Base-by-base conservation (phyloP, 1,140 invertebrate species). In the Drosophila kikkawai region DNA sequence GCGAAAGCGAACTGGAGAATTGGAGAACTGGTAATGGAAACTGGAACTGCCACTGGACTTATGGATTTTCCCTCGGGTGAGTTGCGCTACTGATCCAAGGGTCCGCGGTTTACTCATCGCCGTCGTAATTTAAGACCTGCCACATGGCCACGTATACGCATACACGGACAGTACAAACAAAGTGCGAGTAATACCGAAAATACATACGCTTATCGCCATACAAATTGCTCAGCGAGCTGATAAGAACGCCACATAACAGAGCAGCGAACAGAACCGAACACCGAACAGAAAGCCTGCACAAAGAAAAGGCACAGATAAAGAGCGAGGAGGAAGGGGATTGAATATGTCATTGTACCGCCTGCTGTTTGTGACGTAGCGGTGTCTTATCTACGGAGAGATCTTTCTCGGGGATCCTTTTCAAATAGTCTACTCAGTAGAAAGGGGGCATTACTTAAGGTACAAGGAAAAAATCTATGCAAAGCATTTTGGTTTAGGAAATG, bases 151-250 rank as follows among this genome's bases (percentile, higher is more conserved):
- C 64, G 75, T 66, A 68, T 45, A 65, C 58, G 44, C 45, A 48
- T 32, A 56, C 73, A 76, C 45, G 15, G 63, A 17, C 63, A 63
- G 57, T 74, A 67, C 77, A 81, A 69, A 67, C 61, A 78, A 56
- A 56, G 79, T 51, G 61, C 61, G 75, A 86, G 79, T 86, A 86
- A 86, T 79, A 78, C 82, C 82, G 56, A 82, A 86, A 85, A 86
- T 86, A 86, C 80, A 88, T 83, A 77, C 68, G 76, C 84, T 86
- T 86, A 86, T 86, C 83, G 73, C 80, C 57, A 19, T 32, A 83
- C 74, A 81, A 77, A 76, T 68, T 65, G 50, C 79, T 84, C 64
- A 37, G 39, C 50, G 70, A 47, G 34, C 83, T 86, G 83, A 86
- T 86, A 86, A 86, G 77, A 67, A 58, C 50, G 75, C 75, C 75